Conservation (phyloP, 2,888 invertebrate species). For the Neoscelio sp. region DNA sequence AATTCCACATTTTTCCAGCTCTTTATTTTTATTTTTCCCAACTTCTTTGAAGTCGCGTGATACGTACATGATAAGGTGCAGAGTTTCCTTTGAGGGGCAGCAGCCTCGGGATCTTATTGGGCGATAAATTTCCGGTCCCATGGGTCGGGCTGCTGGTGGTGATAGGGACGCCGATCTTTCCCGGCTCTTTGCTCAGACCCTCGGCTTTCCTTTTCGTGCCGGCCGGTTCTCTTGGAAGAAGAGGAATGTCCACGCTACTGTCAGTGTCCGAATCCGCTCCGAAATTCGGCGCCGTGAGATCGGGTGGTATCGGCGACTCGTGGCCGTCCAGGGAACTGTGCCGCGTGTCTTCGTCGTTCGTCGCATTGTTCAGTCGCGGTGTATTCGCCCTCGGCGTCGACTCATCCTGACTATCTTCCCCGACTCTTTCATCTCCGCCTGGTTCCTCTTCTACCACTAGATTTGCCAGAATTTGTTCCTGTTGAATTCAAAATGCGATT, state of each 20-base stretch:
- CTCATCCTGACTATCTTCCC: constrained; percentile 82
- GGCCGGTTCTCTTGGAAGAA: constrained; percentile 84
- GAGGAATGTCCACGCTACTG: constrained; percentile 86
- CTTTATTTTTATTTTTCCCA: neutral
- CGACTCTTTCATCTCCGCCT: constrained; percentile 81
- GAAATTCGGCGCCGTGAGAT: constrained; percentile 77
- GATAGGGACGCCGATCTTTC: constrained; percentile 95
- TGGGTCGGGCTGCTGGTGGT: constrained; percentile 87
- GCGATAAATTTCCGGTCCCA: constrained; percentile 84
- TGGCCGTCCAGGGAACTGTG: constrained; percentile 82
- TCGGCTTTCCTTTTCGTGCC: constrained; percentile 94
- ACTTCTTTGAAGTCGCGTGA: neutral
- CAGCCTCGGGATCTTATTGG: constrained; percentile 83
- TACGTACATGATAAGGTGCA: constrained; percentile 80
- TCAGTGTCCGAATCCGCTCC: constrained; percentile 85
- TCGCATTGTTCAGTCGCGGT: constrained; percentile 79
- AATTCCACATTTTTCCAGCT: no score
- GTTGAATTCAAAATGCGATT: no score
- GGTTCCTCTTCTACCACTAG: constrained; percentile 81
- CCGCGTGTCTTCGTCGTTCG: constrained; percentile 84
- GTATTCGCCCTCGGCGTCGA: constrained; percentile 77
- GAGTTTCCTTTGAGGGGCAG: constrained; percentile 81
- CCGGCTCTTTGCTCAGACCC: constrained; percentile 93
- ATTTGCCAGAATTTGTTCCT: constrained; percentile 81
- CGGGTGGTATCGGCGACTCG: constrained; percentile 82